Evolutionary conservation across 2,113 vertebrate species (phyloP), one percentile per base, ranked within the genome.

Genomic region (Rhizomys pruinosus): DNA sequence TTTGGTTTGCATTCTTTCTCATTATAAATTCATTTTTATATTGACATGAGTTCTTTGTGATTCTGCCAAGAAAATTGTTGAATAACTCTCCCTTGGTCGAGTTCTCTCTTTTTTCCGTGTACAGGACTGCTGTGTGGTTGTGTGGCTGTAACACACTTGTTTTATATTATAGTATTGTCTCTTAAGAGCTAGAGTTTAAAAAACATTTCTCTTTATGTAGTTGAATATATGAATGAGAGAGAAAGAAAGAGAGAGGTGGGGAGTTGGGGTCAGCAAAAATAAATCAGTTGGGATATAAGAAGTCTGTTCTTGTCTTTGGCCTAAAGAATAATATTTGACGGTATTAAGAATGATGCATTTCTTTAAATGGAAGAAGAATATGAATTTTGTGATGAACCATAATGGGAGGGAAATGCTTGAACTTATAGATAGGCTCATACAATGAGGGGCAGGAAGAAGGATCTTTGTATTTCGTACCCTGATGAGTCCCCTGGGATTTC

Each of bases 151-250:
- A 93, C 22, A 77, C 12, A 37, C 16, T 27, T 78, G 23, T n/a
- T 73, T 92, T 85, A 81, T 22, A 69, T 64, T n/a, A 85, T 84
- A 79, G 11, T 64, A 42, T 61, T 89, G 64, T 89, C 57, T 92
- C 12, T 19, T 82, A n/a, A 80, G 17, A 84, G 19, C 12, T 27
- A 39, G 20, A 72, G 16, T 63, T 94, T 88, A 32, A 20, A 82
- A 92, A 85, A n/a, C 59, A n/a, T 90, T 85, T 78, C 29, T 47
- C 55, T 92, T 95, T 61, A 22, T 78, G 27, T 0, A 64, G 39
- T 15, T 78, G 13, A 39, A 20, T 55, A n/a, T n/a, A n/a, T n/a
- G n/a, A n/a, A n/a, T n/a, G n/a, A n/a, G n/a, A n/a, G n/a, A n/a
- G n/a, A n/a, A n/a, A n/a, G n/a, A n/a, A n/a, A n/a, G n/a, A n/a